Conservation (phyloP, 2,113 vertebrate species). For the Gasterosteus nipponicus region DNA sequence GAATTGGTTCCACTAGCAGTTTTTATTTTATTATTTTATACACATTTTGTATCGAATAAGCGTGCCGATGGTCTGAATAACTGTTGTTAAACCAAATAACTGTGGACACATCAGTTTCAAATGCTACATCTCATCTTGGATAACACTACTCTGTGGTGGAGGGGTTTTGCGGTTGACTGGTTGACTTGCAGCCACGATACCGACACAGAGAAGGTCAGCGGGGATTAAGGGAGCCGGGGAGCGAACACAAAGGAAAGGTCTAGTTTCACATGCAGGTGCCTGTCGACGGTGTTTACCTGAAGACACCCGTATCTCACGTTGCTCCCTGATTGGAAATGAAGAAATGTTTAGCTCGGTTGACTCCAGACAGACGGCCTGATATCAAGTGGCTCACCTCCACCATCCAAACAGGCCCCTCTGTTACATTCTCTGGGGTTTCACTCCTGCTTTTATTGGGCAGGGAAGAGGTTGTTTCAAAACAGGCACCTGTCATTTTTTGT, state of each 20-base stretch:
- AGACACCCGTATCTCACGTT: constrained; percentile 49
- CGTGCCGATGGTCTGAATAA: too few species aligned
- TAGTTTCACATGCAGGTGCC: constrained; percentile 75
- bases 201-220: constrained; percentile 61
- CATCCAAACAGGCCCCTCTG: constrained; percentile 52
- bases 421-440: constrained; percentile 71
- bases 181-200: constrained; percentile 44
- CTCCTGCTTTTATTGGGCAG: constrained; percentile 44
- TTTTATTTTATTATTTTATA: too few species aligned
- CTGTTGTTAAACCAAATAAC: too few species aligned
- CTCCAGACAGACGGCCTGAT: constrained; percentile 46
- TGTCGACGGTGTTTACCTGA: constrained; percentile 74
- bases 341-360: constrained; percentile 68
- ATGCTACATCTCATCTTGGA: not conserved
- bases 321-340: constrained; percentile 70
- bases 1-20: not conserved
- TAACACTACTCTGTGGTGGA: not conserved
- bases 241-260: constrained; percentile 47
- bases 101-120: too few species aligned
- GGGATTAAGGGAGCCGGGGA: constrained; percentile 56
- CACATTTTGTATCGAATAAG: too few species aligned
- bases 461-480: constrained; percentile 22
- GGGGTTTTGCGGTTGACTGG: constrained; percentile 45
- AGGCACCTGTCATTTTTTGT: not conserved
- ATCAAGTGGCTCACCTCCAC: constrained; percentile 59